A percentile compares a stretch with the other conserved stretches of the same genome.
These are phyloP conservation scores for Tauraco hartlaubi DNA, from an alignment of 2,797 vertebrate genomes.

Conservation along the genomic window DNA sequence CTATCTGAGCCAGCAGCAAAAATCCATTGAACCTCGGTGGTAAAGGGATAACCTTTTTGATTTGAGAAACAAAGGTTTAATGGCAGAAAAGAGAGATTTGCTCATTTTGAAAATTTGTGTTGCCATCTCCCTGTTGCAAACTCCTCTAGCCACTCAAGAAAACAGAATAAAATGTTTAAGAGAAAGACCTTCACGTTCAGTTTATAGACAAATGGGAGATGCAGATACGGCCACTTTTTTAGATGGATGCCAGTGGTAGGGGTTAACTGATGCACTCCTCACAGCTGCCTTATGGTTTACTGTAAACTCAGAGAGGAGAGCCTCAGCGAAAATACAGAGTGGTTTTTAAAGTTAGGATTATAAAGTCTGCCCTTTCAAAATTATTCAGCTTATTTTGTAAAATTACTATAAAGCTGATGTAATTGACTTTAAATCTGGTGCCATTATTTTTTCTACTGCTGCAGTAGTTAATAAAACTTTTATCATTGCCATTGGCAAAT, in stretches of 20 bases:
- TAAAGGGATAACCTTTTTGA: not conserved
- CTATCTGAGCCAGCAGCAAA: not conserved
- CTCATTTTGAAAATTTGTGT: accelerated
- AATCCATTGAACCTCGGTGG: not conserved
- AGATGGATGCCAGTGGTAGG: too few species aligned
- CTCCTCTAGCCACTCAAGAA: not conserved
- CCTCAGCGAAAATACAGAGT: not conserved
- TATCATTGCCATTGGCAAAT: not conserved
- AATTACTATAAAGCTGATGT: not conserved
- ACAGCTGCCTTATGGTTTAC: accelerated
- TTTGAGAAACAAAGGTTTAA: not conserved
- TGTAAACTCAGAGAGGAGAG: not conserved
- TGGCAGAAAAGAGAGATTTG: accelerated
- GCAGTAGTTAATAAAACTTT: not conserved
- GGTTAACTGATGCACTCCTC: not conserved
- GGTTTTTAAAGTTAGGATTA: not conserved
- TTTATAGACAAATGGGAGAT: not conserved
- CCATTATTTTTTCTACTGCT: not conserved
- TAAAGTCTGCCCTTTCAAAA: not conserved
- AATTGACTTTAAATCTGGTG: not conserved
- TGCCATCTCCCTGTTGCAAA: not conserved
- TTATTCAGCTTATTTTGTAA: not conserved
- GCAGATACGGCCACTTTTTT: not conserved
- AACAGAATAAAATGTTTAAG: not conserved
- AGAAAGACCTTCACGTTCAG: not conserved